Base-by-base conservation (phyloP, 2,888 invertebrate species). In the Oscheius sp. region DNA sequence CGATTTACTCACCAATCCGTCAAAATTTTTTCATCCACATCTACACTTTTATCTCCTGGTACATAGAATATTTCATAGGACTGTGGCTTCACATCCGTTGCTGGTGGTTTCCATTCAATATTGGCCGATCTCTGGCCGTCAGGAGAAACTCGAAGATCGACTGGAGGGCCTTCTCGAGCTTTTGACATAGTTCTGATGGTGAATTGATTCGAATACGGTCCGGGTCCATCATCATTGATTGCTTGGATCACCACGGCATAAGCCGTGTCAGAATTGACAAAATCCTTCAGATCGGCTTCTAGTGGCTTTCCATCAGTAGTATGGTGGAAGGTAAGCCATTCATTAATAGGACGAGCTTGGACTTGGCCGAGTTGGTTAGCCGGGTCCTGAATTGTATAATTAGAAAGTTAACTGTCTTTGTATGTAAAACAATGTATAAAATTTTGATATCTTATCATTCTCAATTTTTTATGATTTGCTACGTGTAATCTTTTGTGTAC, bases 171-270 rank as follows among this genome's bases (percentile, higher is more conserved):
- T 68, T 84, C 83, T 17, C 82, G 71, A 1, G 82, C 84, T 77
- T 77, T 75, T 17, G 81, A 81, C 82, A 83, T 83, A 3, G 83
- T 83, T 45, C 82, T 61, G 17, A 83, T 77, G 0, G 81, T 81
- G 64, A 82, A 78, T 63, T 85, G 84, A 56, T 78, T 79, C 0
- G 85, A 85, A 54, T 84, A 85, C 3, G 85, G 85, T 17, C 85
- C 85, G 2, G 85, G 82, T 6, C 85, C 85, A 51, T 85, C 85
- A 44, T 81, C 77, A 62, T 85, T 85, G 45, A 80, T 83, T 1
- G 85, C 85, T 65, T 85, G 85, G n/a, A 85, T 77, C 1, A 85
- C 83, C 2, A 85, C 80, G 5, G 85, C 85, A 56, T 85, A 85
- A 6, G 84, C 81, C 0, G 83, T 85, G 57, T 85, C 83, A 1